phyloP scores from a whole-genome alignment of 2,797 vertebrate species.

The Triplophysa yarkandensis region DNA sequence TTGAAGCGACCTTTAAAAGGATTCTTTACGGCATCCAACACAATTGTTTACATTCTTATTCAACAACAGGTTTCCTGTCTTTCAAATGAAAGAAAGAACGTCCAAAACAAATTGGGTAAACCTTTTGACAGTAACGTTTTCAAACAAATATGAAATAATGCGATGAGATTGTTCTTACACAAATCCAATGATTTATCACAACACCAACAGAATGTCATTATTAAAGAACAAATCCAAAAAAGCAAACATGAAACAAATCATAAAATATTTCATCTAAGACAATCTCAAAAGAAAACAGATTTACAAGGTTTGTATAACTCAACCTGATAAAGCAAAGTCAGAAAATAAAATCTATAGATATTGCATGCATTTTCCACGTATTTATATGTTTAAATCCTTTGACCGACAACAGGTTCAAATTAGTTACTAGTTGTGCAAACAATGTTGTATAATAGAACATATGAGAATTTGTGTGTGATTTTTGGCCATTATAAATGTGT shows the following conservation, averaged over 20 bases:
- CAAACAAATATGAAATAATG: conserved; percentile 39
- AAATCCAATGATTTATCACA: conserved; percentile 68
- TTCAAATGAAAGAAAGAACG: conserved; percentile 54
- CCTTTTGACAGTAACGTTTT: conserved; percentile 50
- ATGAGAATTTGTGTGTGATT: too few relatives aligned
- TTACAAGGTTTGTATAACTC: neutral
- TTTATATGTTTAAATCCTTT: too few relatives aligned
- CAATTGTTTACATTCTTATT: neutral
- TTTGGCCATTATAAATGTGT: too few relatives aligned
- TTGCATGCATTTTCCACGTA: neutral
- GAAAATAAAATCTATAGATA: neutral
- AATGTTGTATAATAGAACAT: too few relatives aligned
- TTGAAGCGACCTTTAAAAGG: neutral
- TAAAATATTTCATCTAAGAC: neutral
- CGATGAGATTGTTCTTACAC: conserved; percentile 62
- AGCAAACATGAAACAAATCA: conserved; percentile 12
- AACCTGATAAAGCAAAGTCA: neutral
- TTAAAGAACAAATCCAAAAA: conserved; percentile 60
- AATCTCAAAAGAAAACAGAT: neutral
- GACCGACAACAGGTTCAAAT: too few relatives aligned
- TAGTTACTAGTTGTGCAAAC: too few relatives aligned
- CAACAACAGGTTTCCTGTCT: conserved; percentile 27
- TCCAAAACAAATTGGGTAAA: conserved; percentile 54
- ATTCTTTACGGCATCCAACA: neutral
- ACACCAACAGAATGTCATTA: conserved; percentile 71